phyloP scores from a whole-genome alignment of 2,113 vertebrate genomes.

The Triplophysa dalaica region DNA sequence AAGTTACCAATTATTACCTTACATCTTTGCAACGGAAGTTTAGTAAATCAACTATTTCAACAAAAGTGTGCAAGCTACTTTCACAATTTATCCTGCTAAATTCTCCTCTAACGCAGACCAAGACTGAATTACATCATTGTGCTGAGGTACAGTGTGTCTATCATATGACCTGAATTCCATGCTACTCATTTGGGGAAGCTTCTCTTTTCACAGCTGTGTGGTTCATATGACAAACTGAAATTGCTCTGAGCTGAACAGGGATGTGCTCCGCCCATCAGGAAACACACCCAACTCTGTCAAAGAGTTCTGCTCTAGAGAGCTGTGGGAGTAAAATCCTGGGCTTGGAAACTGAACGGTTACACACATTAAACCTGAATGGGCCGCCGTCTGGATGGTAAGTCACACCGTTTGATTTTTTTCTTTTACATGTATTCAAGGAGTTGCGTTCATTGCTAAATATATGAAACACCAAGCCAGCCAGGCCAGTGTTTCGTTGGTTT shows the following conservation, averaged over 20 bases:
- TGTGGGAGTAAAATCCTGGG: neutral
- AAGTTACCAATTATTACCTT: no score
- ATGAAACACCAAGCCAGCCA: no score
- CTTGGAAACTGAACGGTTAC: neutral
- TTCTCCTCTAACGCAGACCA: no score
- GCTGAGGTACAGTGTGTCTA: constrained; percentile 7
- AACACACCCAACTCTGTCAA: neutral
- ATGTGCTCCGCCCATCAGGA: neutral
- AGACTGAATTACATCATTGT: constrained; percentile 4
- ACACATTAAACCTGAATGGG: neutral
- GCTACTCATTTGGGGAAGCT: neutral
- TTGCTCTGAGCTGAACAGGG: neutral
- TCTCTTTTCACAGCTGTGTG: constrained; percentile 1
- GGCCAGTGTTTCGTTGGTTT: neutral
- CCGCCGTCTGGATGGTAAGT: constrained; percentile 35
- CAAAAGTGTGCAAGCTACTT: no score
- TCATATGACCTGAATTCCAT: constrained; percentile 43
- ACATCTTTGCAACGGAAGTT: no score
- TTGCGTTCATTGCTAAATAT: neutral
- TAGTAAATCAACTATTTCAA: no score
- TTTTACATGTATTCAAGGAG: neutral
- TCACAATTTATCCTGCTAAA: neutral
- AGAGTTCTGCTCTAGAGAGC: neutral
- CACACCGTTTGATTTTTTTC: neutral
- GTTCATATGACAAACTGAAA: constrained; percentile 2